Percentiles rank a stretch among this genome's conserved stretches.
phyloP scores from a whole-genome alignment of 2,797 vertebrate species.

The Pelochelys cantorii region DNA sequence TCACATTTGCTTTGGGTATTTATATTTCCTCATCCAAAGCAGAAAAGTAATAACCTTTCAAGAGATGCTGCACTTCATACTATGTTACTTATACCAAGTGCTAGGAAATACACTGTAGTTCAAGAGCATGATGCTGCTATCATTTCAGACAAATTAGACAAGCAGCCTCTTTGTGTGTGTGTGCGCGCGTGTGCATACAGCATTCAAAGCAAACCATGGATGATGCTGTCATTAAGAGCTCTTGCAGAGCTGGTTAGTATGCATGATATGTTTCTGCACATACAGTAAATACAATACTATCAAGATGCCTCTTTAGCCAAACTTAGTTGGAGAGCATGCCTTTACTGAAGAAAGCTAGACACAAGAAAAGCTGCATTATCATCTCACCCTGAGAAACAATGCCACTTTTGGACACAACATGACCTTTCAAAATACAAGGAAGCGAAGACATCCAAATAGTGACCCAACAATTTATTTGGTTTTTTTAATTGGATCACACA shows the following conservation, averaged over 20 bases:
- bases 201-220: conserved; percentile 69
- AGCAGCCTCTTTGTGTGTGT: conserved; percentile 8
- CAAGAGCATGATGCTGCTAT: conserved; percentile 49
- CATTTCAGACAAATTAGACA: conserved; percentile 16
- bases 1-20: conserved; percentile 40
- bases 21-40: conserved; percentile 27
- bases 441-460: conserved; percentile 49
- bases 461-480: background rate
- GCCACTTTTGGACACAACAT: conserved; percentile 35
- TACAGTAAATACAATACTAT: conserved; percentile 42
- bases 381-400: conserved; percentile 61
- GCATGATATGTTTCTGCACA: conserved; percentile 57
- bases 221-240: conserved; percentile 28
- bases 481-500: background rate
- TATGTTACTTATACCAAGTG: conserved; percentile 43
- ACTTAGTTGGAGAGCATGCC: conserved; percentile 66
- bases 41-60: conserved; percentile 41
- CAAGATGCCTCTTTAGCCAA: conserved; percentile 39
- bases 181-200: conserved; percentile 39
- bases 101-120: conserved; percentile 28
- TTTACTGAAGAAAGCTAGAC: conserved; percentile 42
- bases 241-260: conserved; percentile 70
- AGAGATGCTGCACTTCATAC: conserved; percentile 28
- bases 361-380: conserved; percentile 57
- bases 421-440: conserved; percentile 38